phyloP scores from a whole-genome alignment of 1,140 invertebrate genomes.

The Ceratitis capitata region DNA sequence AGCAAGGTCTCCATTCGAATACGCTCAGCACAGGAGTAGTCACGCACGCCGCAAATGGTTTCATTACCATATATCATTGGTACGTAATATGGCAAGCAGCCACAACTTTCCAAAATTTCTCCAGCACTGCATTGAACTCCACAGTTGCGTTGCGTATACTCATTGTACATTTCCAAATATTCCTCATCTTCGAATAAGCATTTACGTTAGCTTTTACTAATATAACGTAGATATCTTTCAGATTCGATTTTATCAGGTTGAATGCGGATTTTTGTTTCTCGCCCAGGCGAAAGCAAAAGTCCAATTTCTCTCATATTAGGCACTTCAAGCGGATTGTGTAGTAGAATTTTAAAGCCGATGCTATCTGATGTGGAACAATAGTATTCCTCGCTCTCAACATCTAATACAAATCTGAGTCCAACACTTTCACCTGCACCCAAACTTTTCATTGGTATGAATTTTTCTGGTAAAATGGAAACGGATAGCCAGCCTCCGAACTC shows the following conservation, averaged over 20 bases:
- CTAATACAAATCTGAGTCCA: slow-evolving; percentile 75
- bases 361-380: slow-evolving; percentile 80
- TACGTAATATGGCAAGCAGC: slow-evolving; percentile 77
- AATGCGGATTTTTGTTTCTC: slow-evolving; percentile 74
- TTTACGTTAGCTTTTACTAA: slow-evolving; percentile 74
- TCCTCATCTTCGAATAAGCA: slow-evolving; percentile 79
- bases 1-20: slow-evolving; percentile 47
- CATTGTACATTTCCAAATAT: slow-evolving; percentile 70
- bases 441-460: slow-evolving; percentile 73
- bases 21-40: slow-evolving; percentile 49
- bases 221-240: slow-evolving; percentile 67
- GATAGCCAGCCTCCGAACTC: slow-evolving; percentile 77
- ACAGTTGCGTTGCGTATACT: slow-evolving; percentile 69
- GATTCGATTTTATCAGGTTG: slow-evolving; percentile 73
- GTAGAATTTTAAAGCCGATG: slow-evolving; percentile 75
- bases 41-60: slow-evolving; percentile 51
- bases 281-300: slow-evolving; percentile 73
- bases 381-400: slow-evolving; percentile 76
- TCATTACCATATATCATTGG: slow-evolving; percentile 63
- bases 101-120: slow-evolving; percentile 71
- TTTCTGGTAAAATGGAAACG: slow-evolving; percentile 64
- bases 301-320: slow-evolving; percentile 79
- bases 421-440: slow-evolving; percentile 71
- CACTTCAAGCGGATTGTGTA: slow-evolving; percentile 80
- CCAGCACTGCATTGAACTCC: slow-evolving; percentile 77